Base-by-base conservation (phyloP, 64 coral and sea anemone species). In the Astreopora myriophthalma region DNA sequence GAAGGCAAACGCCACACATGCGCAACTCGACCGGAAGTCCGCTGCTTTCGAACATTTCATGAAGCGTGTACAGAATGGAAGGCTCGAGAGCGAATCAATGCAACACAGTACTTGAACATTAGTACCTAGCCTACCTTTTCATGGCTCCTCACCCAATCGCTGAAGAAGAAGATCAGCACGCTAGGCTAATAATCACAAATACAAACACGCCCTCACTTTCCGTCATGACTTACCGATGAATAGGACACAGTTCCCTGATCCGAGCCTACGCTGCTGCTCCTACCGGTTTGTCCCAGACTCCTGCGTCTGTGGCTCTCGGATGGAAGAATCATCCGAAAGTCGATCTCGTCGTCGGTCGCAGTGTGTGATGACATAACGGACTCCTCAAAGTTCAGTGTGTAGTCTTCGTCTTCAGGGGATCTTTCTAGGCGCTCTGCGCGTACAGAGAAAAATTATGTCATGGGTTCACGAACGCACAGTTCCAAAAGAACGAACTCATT, bases 321-420 rank as follows among this genome's bases (percentile, higher is more conserved):
- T 1, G 97, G 97, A 16, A 99, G 60, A 25, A 99, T 79, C 39
- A 89, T 93, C 62, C 90, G 80, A 26, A 93, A 99, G 58, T 99
- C 97, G 1, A 99, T 71, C 34, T 99, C 97, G 60, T 99, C 97
- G 52, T 99, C 97, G 20, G 97, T 99, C 1, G 86, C 90, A 12
- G 94, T 93, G 34, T 92, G 97, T 19, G 97, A 96, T 14, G 95
- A 97, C 66, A 97, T 66, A 62, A 97, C 71, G 5, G 97, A 94
- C 13, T 99, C 97, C 24, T 99, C 97, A 74, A 99, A 99, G 30
- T 95, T 93, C 60, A 90, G 73, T 10, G 87, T 85, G 74, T 85
- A 96, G 14, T 96, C 91, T 14, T 87, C 69, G 37, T 34, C 73
- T 74, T 88, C 92, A 19, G 75, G 85, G 34, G 85, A 81, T 37